A percentile compares a stretch with the other conserved stretches of the same genome.
Conservation (phyloP, 2,888 invertebrate genomes). For the Aethes cnicana region DNA sequence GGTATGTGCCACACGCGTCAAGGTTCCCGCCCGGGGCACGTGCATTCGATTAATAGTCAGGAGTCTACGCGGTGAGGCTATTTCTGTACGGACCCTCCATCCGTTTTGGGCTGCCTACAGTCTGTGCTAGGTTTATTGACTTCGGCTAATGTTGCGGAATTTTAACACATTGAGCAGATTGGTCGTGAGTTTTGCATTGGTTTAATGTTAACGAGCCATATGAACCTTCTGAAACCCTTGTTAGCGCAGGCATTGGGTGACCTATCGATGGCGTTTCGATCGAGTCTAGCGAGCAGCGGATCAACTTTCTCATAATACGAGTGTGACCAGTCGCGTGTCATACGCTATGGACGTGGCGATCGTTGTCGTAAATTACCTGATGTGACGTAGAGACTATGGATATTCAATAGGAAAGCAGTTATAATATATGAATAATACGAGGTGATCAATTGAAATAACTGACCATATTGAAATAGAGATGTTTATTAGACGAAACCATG, state of each 20-base stretch:
- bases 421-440: not conserved
- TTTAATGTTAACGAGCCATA: too few relatives aligned
- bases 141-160: conserved; percentile 13
- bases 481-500: too few relatives aligned
- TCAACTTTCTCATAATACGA: conserved; percentile 71
- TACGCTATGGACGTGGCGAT: conserved; percentile 36
- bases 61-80: conserved; percentile 43
- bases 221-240: conserved; percentile 2
- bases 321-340: conserved; percentile 47
- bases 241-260: conserved; percentile 37
- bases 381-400: conserved; percentile 10
- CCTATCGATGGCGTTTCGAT: conserved; percentile 53
- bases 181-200: too few relatives aligned
- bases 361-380: conserved; percentile 12
- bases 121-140: conserved; percentile 3
- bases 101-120: conserved; percentile 17
- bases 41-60: conserved; percentile 48
- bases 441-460: not conserved
- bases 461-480: too few relatives aligned
- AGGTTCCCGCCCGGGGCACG: conserved; percentile 44
- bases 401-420: not conserved
- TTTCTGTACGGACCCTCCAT: conserved; percentile 39
- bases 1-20: conserved; percentile 38
- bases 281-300: conserved; percentile 63
- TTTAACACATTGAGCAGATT: not conserved